phyloP scores from a whole-genome alignment of 2,797 vertebrate genomes.

The Petrocephalus schoutedeni region DNA sequence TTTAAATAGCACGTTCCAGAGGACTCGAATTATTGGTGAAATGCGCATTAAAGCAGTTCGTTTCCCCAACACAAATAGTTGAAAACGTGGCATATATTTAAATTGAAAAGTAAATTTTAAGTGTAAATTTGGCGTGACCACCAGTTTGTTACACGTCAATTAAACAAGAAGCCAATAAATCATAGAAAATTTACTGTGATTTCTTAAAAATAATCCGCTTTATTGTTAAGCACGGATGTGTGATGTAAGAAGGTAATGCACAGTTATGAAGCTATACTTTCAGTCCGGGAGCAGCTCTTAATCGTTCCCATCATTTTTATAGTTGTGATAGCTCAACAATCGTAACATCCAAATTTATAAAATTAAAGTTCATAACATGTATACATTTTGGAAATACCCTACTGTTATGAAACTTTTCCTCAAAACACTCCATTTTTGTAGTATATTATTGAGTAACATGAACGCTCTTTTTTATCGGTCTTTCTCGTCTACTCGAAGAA shows the following conservation, averaged over 20 bases:
- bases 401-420: not conserved
- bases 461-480: not conserved
- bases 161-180: not conserved
- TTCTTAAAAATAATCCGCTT: not conserved
- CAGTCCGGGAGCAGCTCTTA: not conserved
- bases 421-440: not conserved
- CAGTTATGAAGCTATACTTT: not conserved
- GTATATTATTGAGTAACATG: not conserved
- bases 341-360: not conserved
- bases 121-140: not conserved
- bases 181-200: not conserved
- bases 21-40: not conserved
- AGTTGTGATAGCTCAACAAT: not conserved
- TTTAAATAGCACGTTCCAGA: not conserved
- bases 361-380: not conserved
- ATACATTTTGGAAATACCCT: not conserved
- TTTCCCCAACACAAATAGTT: not conserved
- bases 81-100: not conserved
- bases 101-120: not conserved
- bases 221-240: not conserved
- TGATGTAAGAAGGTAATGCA: not conserved
- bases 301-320: not conserved
- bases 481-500: conserved; percentile 10
- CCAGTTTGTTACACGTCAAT: not conserved
- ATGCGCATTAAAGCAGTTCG: not conserved